A percentile compares a stretch with the other conserved stretches of the same genome.
Conservation (phyloP, 2,888 invertebrate species). For the Drosophila multiciliata region DNA sequence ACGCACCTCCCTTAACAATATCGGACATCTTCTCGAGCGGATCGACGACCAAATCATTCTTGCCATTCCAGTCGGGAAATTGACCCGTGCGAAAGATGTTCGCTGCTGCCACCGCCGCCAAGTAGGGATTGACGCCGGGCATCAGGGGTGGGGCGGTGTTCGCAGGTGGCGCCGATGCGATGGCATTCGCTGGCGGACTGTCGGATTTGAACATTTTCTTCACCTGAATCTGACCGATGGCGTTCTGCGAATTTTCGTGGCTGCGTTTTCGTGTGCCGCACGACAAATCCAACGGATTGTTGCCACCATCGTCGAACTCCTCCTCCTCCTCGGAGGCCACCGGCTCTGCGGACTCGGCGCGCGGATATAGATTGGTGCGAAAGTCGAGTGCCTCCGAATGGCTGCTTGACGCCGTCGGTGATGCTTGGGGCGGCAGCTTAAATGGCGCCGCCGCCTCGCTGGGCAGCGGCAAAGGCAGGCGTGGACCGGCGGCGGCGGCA, state of each 20-base stretch:
- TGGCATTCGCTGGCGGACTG: conserved; percentile 86
- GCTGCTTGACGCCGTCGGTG: conserved; percentile 86
- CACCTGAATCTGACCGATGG: conserved; percentile 85
- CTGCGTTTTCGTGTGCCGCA: conserved; percentile 91
- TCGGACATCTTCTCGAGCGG: conserved; percentile 96
- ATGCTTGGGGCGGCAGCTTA: conserved; percentile 84
- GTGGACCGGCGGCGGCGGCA: conserved; percentile 73
- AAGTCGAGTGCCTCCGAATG: conserved; percentile 91
- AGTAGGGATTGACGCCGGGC: conserved; percentile 92
- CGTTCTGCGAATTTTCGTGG: conserved; percentile 58
- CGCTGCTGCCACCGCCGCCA: conserved; percentile 92
- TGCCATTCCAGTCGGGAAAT: conserved; percentile 89
- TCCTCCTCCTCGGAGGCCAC: conserved; percentile 86
- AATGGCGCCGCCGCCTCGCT: conserved; percentile 88
- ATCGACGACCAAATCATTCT: conserved; percentile 92
- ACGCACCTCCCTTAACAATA: conserved; percentile 89
- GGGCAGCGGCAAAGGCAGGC: conserved; percentile 86
- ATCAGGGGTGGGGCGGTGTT: conserved; percentile 90
- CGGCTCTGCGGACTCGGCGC: conserved; percentile 86
- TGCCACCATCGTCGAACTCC: conserved; percentile 87
- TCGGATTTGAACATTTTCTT: conserved; percentile 82
- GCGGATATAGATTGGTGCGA: conserved; percentile 89
- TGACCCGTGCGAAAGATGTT: conserved; percentile 91
- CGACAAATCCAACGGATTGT: conserved; percentile 92
- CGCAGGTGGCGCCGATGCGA: conserved; percentile 86